A percentile compares a stretch with the other conserved stretches of the same genome.
phyloP scores from a whole-genome alignment of 2,113 vertebrate genomes.

The Speoplatyrhinus poulsoni region DNA sequence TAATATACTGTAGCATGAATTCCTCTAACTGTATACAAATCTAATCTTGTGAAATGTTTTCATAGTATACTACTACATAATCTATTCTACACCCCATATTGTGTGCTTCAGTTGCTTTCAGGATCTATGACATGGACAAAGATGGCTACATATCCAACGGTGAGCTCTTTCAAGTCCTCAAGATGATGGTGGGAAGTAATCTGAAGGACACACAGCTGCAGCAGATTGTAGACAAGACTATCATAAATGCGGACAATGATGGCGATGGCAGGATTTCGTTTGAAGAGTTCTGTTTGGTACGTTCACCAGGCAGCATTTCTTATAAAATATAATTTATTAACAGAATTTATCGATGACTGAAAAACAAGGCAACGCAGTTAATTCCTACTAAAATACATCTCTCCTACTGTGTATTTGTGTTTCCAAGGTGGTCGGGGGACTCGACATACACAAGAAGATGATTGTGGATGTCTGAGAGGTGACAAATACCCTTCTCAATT shows the following conservation, averaged over 20 bases:
- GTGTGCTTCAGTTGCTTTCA: constrained; percentile 82
- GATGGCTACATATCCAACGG: constrained; percentile 92
- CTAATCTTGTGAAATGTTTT: too few species aligned
- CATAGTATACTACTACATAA: too few species aligned
- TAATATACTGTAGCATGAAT: neutral
- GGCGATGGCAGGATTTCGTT: constrained; percentile 94
- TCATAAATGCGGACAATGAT: constrained; percentile 93
- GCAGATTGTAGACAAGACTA: constrained; percentile 95
- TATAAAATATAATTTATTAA: neutral
- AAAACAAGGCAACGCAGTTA: neutral
- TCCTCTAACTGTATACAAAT: too few species aligned
- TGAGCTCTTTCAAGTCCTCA: constrained; percentile 91
- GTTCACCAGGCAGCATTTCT: constrained; percentile 43
- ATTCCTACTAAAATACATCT: neutral
- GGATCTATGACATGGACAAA: constrained; percentile 93
- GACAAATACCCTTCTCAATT: too few species aligned
- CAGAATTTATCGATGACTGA: neutral
- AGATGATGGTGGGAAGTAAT: constrained; percentile 96
- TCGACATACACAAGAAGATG: constrained; percentile 99
- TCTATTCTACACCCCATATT: neutral
- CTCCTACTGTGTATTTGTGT: constrained; percentile 6
- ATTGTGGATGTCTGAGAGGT: constrained; percentile 89
- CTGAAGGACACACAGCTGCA: constrained; percentile 93
- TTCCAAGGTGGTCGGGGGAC: constrained; percentile 89
- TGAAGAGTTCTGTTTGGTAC: constrained; percentile 92